These are phyloP conservation scores for Gnathonemus echidnorhynchus DNA, from an alignment of 2,113 vertebrate genomes.

Conservation along the genomic window DNA sequence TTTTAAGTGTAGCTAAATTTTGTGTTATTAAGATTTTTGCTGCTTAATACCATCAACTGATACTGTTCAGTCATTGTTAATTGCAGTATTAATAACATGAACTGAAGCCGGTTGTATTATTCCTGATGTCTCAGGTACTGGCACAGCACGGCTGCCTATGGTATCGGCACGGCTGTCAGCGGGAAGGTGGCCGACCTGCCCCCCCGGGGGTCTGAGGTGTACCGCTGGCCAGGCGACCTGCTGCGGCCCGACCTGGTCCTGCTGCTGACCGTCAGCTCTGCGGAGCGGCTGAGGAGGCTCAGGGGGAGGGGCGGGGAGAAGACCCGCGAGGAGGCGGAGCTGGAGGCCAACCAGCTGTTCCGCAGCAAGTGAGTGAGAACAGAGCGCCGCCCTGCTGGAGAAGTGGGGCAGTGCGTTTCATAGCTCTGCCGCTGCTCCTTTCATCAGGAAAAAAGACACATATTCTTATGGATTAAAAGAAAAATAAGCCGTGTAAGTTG, in stretches of 20 bases:
- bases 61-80: not conserved
- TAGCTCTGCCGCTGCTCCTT: not conserved
- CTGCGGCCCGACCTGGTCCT: constrained; percentile 75
- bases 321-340: constrained; percentile 74
- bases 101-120: not conserved
- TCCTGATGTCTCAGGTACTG: constrained; percentile 66
- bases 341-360: constrained; percentile 73
- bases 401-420: not conserved
- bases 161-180: constrained; percentile 76
- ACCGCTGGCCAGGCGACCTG: constrained; percentile 81
- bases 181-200: constrained; percentile 71
- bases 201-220: constrained; percentile 61
- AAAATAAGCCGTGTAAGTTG: not conserved
- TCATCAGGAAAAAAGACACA: not conserved
- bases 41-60: not conserved
- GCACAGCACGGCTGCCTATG: constrained; percentile 90
- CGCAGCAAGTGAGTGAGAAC: constrained; percentile 67
- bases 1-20: not conserved
- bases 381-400: not conserved
- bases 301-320: constrained; percentile 61
- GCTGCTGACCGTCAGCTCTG: constrained; percentile 69
- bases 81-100: not conserved
- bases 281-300: constrained; percentile 70
- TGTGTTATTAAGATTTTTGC: not conserved
- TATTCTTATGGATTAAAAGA: not conserved